Evolutionary conservation across 2,113 vertebrate species (phyloP), one percentile per base, ranked within the genome.

Genomic region (Cinclus cinclus): DNA sequence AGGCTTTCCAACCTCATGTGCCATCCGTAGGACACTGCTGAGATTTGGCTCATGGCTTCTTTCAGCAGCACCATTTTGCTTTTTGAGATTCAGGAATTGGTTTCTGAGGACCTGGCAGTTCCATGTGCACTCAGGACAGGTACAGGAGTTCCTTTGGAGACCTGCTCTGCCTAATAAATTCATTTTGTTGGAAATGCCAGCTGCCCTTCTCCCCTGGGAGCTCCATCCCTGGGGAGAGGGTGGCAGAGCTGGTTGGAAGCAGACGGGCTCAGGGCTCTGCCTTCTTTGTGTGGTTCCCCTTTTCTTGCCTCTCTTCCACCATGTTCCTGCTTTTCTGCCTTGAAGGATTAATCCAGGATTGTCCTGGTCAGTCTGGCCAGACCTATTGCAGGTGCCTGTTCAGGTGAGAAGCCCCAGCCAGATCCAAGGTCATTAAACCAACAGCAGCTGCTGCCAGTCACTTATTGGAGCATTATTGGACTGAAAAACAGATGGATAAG

Each of bases 311-410:
- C 58, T 8, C 24, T 58, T 47, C 73, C 24, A 22, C 16, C 24
- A 1, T 1, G 0, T n/a, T 70, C 63, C 85, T 2, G 9, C 39
- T 87, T 91, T 90, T 56, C 31, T 47, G 1, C n/a, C 50, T 44
- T 0, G 9, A 16, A 42, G 18, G 70, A 4, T 85, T 3, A 55
- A 52, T 23, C n/a, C n/a, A 52, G 19, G n/a, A 1, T 17, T 75
- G 63, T 56, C 27, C 49, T 37, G 70, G 22, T 75, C 8, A 35
- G 49, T 78, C 37, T 90, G 82, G 49, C 53, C 85, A 93, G 49
- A 50, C 9, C 58, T 47, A 6, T 15, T 69, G 46, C 27, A 67
- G 63, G 50, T 31, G 76, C 24, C 37, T 5, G 3, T 15, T 39
- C 20, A 44, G 16, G 59, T 37, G 52, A 63, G 85, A 18, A 44